phyloP scores from a whole-genome alignment of 2,888 invertebrate species.

The Eugnorisma glareosa region DNA sequence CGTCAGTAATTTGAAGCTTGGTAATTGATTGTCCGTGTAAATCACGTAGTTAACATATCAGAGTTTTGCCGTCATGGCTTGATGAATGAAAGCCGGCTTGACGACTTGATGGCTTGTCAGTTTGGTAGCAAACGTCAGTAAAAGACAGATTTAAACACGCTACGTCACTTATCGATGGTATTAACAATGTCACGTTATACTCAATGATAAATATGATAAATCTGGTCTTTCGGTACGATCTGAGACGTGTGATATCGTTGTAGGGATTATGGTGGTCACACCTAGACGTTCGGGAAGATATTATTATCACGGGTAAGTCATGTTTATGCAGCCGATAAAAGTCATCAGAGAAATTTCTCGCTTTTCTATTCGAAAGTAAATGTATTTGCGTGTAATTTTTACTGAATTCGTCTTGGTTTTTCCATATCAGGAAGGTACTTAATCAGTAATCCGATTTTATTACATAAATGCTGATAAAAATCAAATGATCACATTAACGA shows the following conservation, averaged over 20 bases:
- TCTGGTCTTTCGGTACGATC: constrained; percentile 82
- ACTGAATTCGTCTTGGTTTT: neutral
- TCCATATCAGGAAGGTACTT: neutral
- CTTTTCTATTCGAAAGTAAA: neutral
- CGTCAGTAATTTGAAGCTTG: constrained; percentile 46
- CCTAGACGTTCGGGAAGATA: constrained; percentile 62
- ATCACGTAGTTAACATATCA: constrained; percentile 31
- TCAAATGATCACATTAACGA: neutral
- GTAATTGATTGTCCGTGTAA: constrained; percentile 44
- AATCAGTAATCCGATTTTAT: neutral
- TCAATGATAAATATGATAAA: constrained; percentile 81
- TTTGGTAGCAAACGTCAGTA: neutral
- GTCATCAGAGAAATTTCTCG: constrained; percentile 4
- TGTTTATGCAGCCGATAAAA: constrained; percentile 24
- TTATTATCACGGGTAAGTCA: constrained; percentile 53
- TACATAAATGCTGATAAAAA: neutral
- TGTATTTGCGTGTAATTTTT: neutral
- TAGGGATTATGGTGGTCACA: constrained; percentile 73
- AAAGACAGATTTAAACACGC: constrained; percentile 20
- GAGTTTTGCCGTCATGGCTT: neutral
- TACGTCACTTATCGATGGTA: constrained; percentile 73
- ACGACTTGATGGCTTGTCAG: constrained; percentile 17
- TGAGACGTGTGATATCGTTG: constrained; percentile 69
- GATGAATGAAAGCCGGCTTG: constrained; percentile 39
- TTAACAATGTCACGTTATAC: constrained; percentile 77